Evolutionary conservation across 2,797 vertebrate genomes (phyloP).

Genomic region (Poecilia wingei): DNA sequence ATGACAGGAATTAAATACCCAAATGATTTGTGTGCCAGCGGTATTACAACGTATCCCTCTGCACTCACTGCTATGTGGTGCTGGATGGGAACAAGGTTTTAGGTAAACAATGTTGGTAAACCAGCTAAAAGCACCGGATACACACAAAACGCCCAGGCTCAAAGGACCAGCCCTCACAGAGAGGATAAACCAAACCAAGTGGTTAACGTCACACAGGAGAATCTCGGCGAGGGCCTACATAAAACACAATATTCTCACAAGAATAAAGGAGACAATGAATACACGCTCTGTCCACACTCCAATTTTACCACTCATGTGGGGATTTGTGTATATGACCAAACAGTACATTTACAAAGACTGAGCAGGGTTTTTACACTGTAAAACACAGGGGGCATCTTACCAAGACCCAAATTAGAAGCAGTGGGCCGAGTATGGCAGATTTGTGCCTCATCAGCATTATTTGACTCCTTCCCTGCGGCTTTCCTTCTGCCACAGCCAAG

Average conservation of each 20-base stretch:
- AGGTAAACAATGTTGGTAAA: conserved; percentile 34
- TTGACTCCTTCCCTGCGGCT: conserved; percentile 65
- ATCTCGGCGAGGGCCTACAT: conserved; percentile 29
- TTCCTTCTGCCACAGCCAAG: conserved; percentile 71
- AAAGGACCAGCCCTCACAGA: conserved; percentile 49
- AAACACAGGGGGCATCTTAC: conserved; percentile 54
- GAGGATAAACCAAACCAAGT: conserved; percentile 57
- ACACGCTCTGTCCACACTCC: conserved; percentile 27
- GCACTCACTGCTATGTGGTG: conserved; percentile 38
- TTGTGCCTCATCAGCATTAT: conserved; percentile 72
- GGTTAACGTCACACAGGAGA: conserved; percentile 50
- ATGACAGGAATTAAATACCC: conserved; percentile 80
- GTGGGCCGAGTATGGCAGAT: conserved; percentile 55
- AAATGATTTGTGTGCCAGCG: conserved; percentile 60
- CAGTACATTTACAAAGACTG: conserved; percentile 50
- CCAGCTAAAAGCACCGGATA: conserved; percentile 35
- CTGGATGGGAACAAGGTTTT: conserved; percentile 49
- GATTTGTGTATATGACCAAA: conserved; percentile 49
- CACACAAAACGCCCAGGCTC: conserved; percentile 40
- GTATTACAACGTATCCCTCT: conserved; percentile 70
- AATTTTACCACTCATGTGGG: conserved; percentile 41
- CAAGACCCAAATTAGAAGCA: conserved; percentile 71
- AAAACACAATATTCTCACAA: conserved; percentile 48
- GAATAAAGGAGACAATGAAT: conserved; percentile 48
- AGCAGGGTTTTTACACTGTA: conserved; percentile 47